These are phyloP conservation scores for Gonatopus flavifemur DNA, from an alignment of 1,140 invertebrate genomes.

Conservation along the genomic window DNA sequence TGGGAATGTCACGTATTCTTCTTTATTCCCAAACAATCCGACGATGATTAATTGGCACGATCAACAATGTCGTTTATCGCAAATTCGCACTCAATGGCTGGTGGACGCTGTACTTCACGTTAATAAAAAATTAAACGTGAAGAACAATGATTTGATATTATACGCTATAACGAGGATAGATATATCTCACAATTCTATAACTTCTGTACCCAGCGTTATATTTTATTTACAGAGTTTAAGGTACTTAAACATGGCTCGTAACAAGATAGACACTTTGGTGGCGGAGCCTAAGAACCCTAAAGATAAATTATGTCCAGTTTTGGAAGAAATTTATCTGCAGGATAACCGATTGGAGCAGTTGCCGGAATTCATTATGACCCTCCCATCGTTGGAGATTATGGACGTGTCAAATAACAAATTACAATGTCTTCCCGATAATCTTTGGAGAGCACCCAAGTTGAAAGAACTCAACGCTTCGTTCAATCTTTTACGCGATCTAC, in stretches of 20 bases:
- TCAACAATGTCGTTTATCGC: conserved; percentile 69
- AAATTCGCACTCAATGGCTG: conserved; percentile 80
- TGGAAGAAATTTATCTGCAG: conserved; percentile 89
- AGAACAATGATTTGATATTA: conserved; percentile 72
- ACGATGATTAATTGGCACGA: conserved; percentile 96
- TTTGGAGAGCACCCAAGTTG: conserved; percentile 89
- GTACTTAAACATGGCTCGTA: conserved; percentile 84
- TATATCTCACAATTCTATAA: conserved; percentile 87
- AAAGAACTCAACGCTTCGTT: conserved; percentile 89
- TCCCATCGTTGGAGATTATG: conserved; percentile 78
- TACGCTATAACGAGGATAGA: conserved; percentile 93
- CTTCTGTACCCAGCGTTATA: conserved; percentile 75
- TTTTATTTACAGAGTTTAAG: conserved; percentile 73
- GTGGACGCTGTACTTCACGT: conserved; percentile 79
- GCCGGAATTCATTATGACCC: conserved; percentile 77
- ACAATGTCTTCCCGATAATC: conserved; percentile 76
- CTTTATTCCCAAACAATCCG: conserved; percentile 81
- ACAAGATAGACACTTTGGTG: conserved; percentile 61
- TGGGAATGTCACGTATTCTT: conserved; percentile 73
- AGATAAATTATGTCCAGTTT: conserved; percentile 66
- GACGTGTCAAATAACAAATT: conserved; percentile 95
- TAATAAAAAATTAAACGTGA: conserved; percentile 79
- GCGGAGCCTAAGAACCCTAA: conserved; percentile 60
- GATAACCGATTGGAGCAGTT: conserved; percentile 83
- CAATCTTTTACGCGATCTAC: conserved; percentile 85